Evolutionary conservation across 2,797 vertebrate species (phyloP), one percentile per base, ranked within the genome.

Genomic region (Toxotes lorentzi): DNA sequence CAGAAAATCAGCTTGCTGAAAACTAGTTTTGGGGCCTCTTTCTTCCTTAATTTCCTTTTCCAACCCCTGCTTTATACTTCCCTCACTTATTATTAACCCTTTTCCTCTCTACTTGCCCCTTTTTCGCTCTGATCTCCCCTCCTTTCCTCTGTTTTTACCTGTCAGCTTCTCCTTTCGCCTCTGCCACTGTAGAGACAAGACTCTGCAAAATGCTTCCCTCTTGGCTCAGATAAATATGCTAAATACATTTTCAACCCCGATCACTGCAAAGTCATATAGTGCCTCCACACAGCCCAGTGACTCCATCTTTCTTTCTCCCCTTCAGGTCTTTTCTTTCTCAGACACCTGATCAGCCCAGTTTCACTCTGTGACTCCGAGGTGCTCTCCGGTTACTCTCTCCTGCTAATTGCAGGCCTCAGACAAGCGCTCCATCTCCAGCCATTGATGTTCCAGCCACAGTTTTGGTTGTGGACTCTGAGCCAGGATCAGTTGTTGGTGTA

Each of bases 361-460:
- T 87, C 88, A 75, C 85, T 85, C 38, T 11, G 62, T 61, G 78
- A 76, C 82, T 77, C 71, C 4, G 48, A 83, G 60, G 77, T 35
- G 78, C 65, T 91, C 92, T 94, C 93, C 34, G 30, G 86, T 94
- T 94, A 89, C 93, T 53, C 54, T 60, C 84, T 51, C 56, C 34
- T 54, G 38, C 51, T 61, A 13, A 34, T 23, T 5, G n/a, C 72
- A 1, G 56, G 14, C 67, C 87, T 79, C 68, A 59, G 78, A 30
- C 50, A 68, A 70, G 79, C 21, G 9, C 24, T 57, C 60, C 60
- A 32, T 53, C 59, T 51, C 58, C 59, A 35, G 54, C 23, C 27
- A 7, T 38, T 23, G 10, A 53, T 48, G 68, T 4, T 30, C 6
- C 27, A 34, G 69, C 48, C 24, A 23, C 40, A 56, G 50, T 34